These are phyloP conservation scores for Danio jaintianensis DNA, from an alignment of 2,797 vertebrate species.

Conservation along the genomic window DNA sequence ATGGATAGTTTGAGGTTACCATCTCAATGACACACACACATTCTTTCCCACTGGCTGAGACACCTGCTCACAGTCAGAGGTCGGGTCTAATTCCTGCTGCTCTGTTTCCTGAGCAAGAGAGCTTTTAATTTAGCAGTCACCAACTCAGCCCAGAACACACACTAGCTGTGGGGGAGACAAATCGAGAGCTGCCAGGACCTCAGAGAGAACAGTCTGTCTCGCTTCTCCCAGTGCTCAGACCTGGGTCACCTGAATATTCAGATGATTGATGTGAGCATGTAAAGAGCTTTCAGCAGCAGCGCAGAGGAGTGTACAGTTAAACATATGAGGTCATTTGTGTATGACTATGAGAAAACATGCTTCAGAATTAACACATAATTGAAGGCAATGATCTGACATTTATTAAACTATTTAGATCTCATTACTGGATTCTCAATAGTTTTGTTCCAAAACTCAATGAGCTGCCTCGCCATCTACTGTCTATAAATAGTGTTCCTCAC, in stretches of 20 bases:
- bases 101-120: slow-evolving; percentile 76
- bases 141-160: slow-evolving; percentile 69
- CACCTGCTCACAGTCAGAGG: slow-evolving; percentile 60
- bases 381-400: slow-evolving; percentile 11
- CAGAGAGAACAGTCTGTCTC: slow-evolving; percentile 55
- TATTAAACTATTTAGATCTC: background rate
- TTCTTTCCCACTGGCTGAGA: slow-evolving; percentile 32
- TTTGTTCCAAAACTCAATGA: background rate
- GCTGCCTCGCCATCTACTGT: slow-evolving; percentile 5
- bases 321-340: background rate
- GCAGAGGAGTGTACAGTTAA: background rate
- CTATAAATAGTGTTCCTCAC: background rate
- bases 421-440: background rate
- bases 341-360: background rate
- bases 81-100: slow-evolving; percentile 53
- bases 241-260: slow-evolving; percentile 50
- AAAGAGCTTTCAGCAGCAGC: slow-evolving; percentile 25
- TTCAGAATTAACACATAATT: slow-evolving; percentile 14
- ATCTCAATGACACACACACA: slow-evolving; percentile 1
- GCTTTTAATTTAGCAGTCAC: slow-evolving; percentile 78
- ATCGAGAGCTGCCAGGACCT: slow-evolving; percentile 64
- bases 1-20: background rate
- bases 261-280: slow-evolving; percentile 12
- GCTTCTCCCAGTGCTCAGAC: slow-evolving; percentile 55
- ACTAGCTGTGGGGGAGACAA: slow-evolving; percentile 66